Base-by-base conservation (phyloP, 2,113 vertebrate species). In the Coreoperca whiteheadi region DNA sequence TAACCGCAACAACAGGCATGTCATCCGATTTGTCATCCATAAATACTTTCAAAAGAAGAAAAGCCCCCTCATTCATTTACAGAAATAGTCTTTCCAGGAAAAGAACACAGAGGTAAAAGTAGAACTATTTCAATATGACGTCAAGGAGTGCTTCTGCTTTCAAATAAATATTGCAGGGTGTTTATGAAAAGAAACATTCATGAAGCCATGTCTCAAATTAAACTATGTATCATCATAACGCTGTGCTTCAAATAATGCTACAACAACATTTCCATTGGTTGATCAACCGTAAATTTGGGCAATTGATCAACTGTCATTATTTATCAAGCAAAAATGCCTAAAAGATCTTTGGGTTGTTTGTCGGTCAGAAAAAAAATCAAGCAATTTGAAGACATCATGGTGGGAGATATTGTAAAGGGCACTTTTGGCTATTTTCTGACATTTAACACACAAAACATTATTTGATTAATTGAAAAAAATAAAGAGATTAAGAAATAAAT, bases 21-120 rank as follows among this genome's bases (percentile, higher is more conserved):
- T 79, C 67, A 71, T 80, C 74, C 21, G 3, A 81, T 88, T 82
- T 87, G 53, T 77, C 23, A 37, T 48, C 60, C 48, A 67, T 64
- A 50, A 79, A 78, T 64, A 70, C 57, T 82, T 73, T 70, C 9
- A 50, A 48, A 18, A 2, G 34, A 39, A 32, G 54, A 67, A 54
- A 30, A 41, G 20, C 21, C 25, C 0, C 59, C 20, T 50, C 4
- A 41, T 32, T 54, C 9, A 41, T 50, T n/a, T 10, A 53, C 64
- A 43, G 34, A 63, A 72, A 84, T 28, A 20, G 14, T 25, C 34
- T 78, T 53, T 74, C 8, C 34, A 46, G 5, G 57, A 64, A 68
- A 74, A 50, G 9, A 59, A 67, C 23, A 57, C 4, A 23, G 16
- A 14, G 11, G 12, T 18, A 12, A 4, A n/a, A 28, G 30, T 12